phyloP scores from a whole-genome alignment of 2,113 vertebrate genomes.

The Oncorhynchus nerka region DNA sequence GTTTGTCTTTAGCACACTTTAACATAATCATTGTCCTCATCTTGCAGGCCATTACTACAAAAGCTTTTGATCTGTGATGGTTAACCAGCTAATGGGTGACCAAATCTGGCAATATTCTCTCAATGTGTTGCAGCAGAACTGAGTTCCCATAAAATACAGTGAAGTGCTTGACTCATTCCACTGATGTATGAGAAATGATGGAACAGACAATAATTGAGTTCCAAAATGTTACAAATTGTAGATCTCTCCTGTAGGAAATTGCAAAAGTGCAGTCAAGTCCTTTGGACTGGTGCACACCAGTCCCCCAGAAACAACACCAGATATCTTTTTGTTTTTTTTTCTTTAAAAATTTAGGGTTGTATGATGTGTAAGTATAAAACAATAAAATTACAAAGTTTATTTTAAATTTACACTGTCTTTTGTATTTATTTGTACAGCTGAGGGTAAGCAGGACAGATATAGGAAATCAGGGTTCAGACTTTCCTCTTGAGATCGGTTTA shows the following conservation, averaged over 20 bases:
- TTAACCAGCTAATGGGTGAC: constrained; percentile 6
- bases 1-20: constrained; percentile 35
- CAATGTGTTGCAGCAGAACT: constrained; percentile 22
- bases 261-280: constrained; percentile 26
- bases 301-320: constrained; percentile 69
- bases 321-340: constrained; percentile 63
- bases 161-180: constrained; percentile 14
- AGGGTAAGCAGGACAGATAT: background rate
- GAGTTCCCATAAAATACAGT: constrained; percentile 13
- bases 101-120: constrained; percentile 25
- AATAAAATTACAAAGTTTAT: constrained; percentile 85
- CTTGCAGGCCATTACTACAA: constrained; percentile 8
- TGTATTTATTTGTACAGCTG: constrained; percentile 35
- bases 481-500: background rate
- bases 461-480: background rate
- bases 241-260: constrained; percentile 22
- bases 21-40: constrained; percentile 41
- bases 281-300: constrained; percentile 50
- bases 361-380: constrained; percentile 79
- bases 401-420: constrained; percentile 73
- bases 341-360: constrained; percentile 76
- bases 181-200: constrained; percentile 30
- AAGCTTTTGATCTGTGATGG: constrained; percentile 32
- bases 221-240: constrained; percentile 40
- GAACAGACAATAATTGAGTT: constrained; percentile 38